Evolutionary conservation across 2,888 invertebrate species (phyloP).

Genomic region (Exephanes ischioxanthus): DNA sequence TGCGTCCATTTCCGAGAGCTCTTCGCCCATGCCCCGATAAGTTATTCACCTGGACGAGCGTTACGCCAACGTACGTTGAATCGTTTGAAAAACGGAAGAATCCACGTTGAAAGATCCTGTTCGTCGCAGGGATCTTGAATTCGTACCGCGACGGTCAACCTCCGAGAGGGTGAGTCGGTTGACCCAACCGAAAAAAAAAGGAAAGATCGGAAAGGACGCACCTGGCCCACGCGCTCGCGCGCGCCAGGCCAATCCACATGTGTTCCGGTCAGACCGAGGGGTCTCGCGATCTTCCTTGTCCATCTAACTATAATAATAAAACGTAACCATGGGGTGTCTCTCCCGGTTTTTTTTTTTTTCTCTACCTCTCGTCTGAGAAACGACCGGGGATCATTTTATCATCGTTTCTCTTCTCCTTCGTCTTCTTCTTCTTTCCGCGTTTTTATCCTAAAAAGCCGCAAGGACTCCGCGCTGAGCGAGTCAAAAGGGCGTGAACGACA

Average conservation of each 20-base stretch:
- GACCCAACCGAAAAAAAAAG: conserved; percentile 54
- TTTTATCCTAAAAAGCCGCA: conserved; percentile 51
- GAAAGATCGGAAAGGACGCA: conserved; percentile 47
- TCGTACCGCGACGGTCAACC: conserved; percentile 57
- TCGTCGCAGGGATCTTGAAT: conserved; percentile 37
- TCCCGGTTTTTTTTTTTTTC: background rate
- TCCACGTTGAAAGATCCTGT: conserved; percentile 50
- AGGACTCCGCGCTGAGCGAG: conserved; percentile 51
- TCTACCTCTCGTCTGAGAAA: conserved; percentile 42
- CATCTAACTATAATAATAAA: conserved; percentile 60
- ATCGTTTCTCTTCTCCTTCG: conserved; percentile 15
- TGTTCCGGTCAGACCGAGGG: conserved; percentile 64
- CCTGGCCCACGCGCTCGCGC: conserved; percentile 56
- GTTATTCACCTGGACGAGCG: conserved; percentile 48
- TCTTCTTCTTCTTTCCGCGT: conserved; percentile 1
- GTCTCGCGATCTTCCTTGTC: conserved; percentile 59
- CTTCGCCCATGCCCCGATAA: conserved; percentile 25
- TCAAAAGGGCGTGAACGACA: conserved; percentile 67
- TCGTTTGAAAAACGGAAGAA: conserved; percentile 47
- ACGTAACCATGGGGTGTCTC: conserved; percentile 57
- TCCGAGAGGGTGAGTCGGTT: conserved; percentile 53
- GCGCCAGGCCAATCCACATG: conserved; percentile 32
- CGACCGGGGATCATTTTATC: conserved; percentile 53
- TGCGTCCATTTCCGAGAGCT: background rate
- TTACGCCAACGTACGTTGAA: conserved; percentile 22